A percentile compares a stretch with the other conserved stretches of the same genome.
phyloP scores from a whole-genome alignment of 2,113 vertebrate genomes.

The Plectropomus leopardus region DNA sequence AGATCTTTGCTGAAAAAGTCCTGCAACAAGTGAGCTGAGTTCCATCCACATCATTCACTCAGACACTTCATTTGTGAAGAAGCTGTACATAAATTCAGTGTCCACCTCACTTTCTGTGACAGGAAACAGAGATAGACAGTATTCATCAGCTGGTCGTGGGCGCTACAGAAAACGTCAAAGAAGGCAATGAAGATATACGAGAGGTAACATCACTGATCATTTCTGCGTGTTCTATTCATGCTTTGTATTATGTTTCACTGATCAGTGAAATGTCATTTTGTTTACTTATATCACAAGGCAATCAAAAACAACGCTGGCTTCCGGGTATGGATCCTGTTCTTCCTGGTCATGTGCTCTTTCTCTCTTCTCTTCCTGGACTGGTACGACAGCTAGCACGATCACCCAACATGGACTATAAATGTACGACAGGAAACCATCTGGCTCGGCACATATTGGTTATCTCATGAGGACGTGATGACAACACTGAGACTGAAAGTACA shows the following conservation, averaged over 20 bases:
- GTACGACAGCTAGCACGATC: constrained; percentile 91
- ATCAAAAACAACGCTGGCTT: constrained; percentile 99
- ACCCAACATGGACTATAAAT: constrained; percentile 3
- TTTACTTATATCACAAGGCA: constrained; percentile 84
- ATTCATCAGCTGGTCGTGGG: constrained; percentile 97
- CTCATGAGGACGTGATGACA: constrained; percentile 11
- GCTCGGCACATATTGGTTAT: constrained; percentile 13
- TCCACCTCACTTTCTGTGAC: constrained; percentile 21
- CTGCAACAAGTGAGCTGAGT: constrained; percentile 90
- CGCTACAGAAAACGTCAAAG: constrained; percentile 97
- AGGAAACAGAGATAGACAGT: constrained; percentile 95
- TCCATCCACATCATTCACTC: not conserved
- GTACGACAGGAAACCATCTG: constrained; percentile 8
- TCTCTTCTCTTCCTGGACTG: constrained; percentile 98
- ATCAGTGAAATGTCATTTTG: not conserved
- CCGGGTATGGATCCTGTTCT: constrained; percentile 98
- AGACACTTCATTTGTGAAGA: not conserved
- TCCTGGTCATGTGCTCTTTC: constrained; percentile 99
- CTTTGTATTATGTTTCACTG: not conserved
- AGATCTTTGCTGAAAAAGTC: constrained; percentile 98
- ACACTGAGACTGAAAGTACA: constrained; percentile 30
- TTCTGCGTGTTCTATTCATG: not conserved
- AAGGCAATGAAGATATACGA: constrained; percentile 98
- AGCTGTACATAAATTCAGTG: not conserved
- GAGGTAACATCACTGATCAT: constrained; percentile 84